Base-by-base conservation (phyloP, 2,797 vertebrate species). In the Hapalemur alaotrensis region DNA sequence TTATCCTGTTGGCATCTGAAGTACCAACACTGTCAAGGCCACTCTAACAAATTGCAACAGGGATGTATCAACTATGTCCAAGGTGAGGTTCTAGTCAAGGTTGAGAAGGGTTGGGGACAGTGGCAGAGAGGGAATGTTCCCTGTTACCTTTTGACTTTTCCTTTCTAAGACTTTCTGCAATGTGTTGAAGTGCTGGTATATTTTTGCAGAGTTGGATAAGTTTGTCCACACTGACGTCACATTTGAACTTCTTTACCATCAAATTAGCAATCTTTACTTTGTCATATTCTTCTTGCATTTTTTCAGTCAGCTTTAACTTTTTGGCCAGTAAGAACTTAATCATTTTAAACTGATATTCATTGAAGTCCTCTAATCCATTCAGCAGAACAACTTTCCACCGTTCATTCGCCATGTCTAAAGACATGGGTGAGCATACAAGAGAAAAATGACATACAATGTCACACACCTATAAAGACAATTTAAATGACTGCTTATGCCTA, bases 261-360 rank as follows among this genome's bases (percentile, higher is more conserved):
- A 94, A 7, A 28, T 96, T 12, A 23, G 92, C 95, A 14, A 91
- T 82, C 46, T 54, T 32, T 87, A 50, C 9, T 82, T n/a, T 94
- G 22, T 83, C 22, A 8, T 83, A 88, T 6, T 96, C 78, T 0
- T 96, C 78, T 38, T 54, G 78, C 52, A 30, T 88, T 46, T 69
- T 96, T 8, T 0, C 0, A 17, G 20, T 83, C 38, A 96, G 48
- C 5, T 35, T 59, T 43, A 96, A 82, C 22, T 72, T 78, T 0
- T 10, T 0, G 2, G 25, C 28, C n/a, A 95, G 38, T 65, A 95
- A 46, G 17, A 65, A 63, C 72, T 95, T 93, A n/a, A 89, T 3
- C 2, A 48, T n/a, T 3, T 30, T 38, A 23, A 95, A 95, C 4
- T 83, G 10, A 6, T 79, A 46, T 3, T 84, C 52, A 2, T 0